These are phyloP conservation scores for Pangasius sanitwongsei DNA, from an alignment of 2,797 vertebrate species.

Conservation along the genomic window DNA sequence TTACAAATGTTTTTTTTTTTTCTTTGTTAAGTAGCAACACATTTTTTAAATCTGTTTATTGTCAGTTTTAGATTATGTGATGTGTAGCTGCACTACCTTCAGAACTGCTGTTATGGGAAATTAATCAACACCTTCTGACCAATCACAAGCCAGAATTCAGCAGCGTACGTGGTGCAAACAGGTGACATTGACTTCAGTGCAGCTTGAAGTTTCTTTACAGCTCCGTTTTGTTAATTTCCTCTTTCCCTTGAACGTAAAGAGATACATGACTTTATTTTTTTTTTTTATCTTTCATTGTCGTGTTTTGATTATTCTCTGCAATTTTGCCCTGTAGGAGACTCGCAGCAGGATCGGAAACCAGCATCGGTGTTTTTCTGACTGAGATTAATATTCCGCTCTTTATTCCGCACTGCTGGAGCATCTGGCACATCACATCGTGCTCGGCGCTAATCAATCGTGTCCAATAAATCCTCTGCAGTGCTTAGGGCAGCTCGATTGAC, in stretches of 20 bases:
- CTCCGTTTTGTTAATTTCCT: neutral
- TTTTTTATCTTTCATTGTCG: neutral
- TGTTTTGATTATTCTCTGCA: constrained; percentile 27
- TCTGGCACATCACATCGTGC: constrained; percentile 40
- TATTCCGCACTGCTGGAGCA: constrained; percentile 58
- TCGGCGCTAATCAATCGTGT: constrained; percentile 49
- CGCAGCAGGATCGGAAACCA: constrained; percentile 16
- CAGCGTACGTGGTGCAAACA: neutral
- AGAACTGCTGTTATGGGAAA: neutral
- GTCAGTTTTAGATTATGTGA: neutral
- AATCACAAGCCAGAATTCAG: neutral
- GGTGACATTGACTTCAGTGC: neutral
- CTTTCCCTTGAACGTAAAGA: neutral
- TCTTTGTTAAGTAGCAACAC: neutral
- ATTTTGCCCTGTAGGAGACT: neutral
- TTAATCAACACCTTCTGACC: neutral
- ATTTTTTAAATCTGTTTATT: neutral
- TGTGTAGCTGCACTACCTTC: neutral
- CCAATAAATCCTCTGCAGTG: constrained; percentile 44
- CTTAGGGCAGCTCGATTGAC: constrained; percentile 43
- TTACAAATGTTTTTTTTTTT: neutral
- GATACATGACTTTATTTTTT: neutral
- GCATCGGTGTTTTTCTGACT: constrained; percentile 8
- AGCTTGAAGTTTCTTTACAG: neutral
- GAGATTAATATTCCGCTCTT: constrained; percentile 43